These are phyloP conservation scores for Harlomillsia oculata DNA, from an alignment of 1,140 invertebrate genomes.

Conservation along the genomic window DNA sequence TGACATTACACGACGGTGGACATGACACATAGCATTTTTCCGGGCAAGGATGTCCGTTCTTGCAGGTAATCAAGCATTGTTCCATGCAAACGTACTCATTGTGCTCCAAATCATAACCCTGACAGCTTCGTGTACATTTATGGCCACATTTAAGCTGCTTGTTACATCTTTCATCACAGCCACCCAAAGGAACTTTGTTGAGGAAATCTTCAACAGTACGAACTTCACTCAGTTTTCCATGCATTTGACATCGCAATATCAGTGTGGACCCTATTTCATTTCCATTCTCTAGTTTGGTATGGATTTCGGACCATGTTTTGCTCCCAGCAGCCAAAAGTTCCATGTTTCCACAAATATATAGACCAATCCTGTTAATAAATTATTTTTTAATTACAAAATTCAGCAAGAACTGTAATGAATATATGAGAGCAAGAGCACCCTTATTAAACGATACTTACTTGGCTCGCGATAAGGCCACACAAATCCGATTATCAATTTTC, in stretches of 20 bases:
- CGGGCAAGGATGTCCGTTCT: slow-evolving; percentile 9
- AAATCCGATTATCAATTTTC: slow-evolving; percentile 62
- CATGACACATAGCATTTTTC: not conserved
- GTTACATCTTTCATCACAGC: slow-evolving; percentile 20
- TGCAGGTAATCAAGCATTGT: slow-evolving; percentile 18
- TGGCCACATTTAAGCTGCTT: slow-evolving; percentile 29
- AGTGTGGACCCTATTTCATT: slow-evolving; percentile 36
- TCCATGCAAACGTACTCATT: slow-evolving; percentile 20
- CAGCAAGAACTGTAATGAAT: not conserved
- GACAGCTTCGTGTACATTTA: slow-evolving; percentile 34
- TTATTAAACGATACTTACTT: slow-evolving; percentile 49
- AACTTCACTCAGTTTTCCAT: slow-evolving; percentile 12
- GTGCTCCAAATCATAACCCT: slow-evolving; percentile 32
- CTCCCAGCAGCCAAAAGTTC: slow-evolving; percentile 40
- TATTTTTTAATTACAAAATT: not conserved
- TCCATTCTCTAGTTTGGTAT: slow-evolving; percentile 10
- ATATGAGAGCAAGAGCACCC: not conserved
- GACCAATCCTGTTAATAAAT: slow-evolving; percentile 43
- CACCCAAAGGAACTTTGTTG: slow-evolving; percentile 18
- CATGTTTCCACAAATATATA: slow-evolving; percentile 58
- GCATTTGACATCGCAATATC: slow-evolving; percentile 34
- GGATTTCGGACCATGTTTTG: slow-evolving; percentile 29
- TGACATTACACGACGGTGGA: no score
- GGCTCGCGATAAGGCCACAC: slow-evolving; percentile 73
- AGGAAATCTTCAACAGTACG: slow-evolving; percentile 18